These are phyloP conservation scores for Metallyticus violacea DNA, from an alignment of 2,888 invertebrate genomes.

Conservation along the genomic window DNA sequence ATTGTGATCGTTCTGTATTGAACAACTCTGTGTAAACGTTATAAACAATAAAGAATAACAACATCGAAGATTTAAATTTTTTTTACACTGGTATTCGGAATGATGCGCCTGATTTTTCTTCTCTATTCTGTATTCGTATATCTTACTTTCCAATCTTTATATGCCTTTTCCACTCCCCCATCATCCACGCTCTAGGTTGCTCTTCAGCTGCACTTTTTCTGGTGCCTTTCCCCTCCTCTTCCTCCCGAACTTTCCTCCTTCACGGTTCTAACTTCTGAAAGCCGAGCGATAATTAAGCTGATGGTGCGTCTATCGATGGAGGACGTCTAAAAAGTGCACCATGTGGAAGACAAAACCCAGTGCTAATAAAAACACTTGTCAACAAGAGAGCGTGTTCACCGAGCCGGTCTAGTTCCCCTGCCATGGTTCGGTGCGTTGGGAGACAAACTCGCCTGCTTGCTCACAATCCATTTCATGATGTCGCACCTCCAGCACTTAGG, in stretches of 20 bases:
- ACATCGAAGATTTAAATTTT: no score
- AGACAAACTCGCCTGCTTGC: not conserved
- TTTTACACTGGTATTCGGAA: no score
- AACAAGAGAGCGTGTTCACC: not conserved
- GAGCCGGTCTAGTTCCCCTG: not conserved
- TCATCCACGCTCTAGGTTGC: no score
- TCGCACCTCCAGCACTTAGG: not conserved
- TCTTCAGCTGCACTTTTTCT: no score
- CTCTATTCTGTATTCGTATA: no score
- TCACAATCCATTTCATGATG: not conserved
- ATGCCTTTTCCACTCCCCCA: no score
- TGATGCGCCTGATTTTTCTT: not conserved
- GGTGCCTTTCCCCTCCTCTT: no score
- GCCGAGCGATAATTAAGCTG: not conserved
- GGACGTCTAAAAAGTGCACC: no score
- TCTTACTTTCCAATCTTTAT: no score
- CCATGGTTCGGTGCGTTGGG: not conserved
- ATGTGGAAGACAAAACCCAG: not conserved
- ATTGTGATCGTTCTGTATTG: no score
- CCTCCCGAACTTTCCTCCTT: not conserved
- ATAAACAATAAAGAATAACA: no score
- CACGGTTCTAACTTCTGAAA: not conserved
- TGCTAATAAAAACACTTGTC: not conserved
- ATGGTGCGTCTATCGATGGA: not conserved
- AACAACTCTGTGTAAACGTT: no score